Percentiles rank a stretch among this genome's conserved stretches.
These are phyloP conservation scores for Danio kyathit DNA, from an alignment of 2,797 vertebrate genomes.

Conservation along the genomic window DNA sequence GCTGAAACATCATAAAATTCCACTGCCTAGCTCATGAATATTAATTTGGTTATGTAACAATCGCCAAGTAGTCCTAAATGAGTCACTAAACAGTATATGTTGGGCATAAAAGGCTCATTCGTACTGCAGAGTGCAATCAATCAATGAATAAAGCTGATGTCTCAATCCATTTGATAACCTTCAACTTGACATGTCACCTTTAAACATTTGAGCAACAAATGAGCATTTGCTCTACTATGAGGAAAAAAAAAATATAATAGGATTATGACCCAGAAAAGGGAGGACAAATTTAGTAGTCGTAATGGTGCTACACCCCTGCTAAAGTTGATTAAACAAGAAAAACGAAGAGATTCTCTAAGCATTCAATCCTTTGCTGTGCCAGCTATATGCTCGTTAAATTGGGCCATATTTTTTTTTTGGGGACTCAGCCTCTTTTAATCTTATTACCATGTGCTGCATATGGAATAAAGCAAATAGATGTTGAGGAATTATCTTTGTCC, in stretches of 20 bases:
- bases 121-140: not conserved
- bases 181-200: not conserved
- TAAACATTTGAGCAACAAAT: not conserved
- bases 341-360: not conserved
- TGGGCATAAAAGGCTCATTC: not conserved
- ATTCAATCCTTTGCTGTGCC: not conserved
- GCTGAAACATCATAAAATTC: not conserved
- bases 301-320: not conserved
- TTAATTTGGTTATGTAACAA: not conserved
- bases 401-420: conserved; percentile 31
- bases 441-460: conserved; percentile 47
- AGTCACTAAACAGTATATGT: not conserved
- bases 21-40: not conserved
- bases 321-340: conserved; percentile 21
- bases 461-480: conserved; percentile 53
- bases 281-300: not conserved
- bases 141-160: too few relatives aligned
- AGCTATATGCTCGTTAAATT: conserved; percentile 29
- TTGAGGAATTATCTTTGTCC: conserved; percentile 48
- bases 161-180: too few relatives aligned
- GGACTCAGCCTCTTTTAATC: conserved; percentile 43
- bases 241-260: not conserved
- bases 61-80: not conserved
- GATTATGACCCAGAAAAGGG: not conserved
- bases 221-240: not conserved